Conservation (phyloP, 2,113 vertebrate species). For the Nesospiza acunhae region DNA sequence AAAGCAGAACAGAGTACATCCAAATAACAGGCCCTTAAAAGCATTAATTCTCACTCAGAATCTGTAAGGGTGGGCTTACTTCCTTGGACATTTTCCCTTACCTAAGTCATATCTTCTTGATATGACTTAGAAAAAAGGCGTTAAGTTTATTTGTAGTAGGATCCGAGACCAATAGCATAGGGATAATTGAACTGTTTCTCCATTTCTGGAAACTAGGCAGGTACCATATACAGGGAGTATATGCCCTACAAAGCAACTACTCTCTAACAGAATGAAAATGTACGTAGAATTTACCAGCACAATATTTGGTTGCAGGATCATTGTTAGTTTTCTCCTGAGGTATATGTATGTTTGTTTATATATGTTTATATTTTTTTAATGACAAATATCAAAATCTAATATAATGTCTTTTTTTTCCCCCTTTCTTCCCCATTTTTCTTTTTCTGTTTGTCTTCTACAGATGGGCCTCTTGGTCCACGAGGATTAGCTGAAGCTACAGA, state of each 20-base stretch:
- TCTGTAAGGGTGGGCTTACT: background rate
- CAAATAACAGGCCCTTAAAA: background rate
- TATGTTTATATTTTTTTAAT: background rate
- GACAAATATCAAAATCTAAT: constrained; percentile 7
- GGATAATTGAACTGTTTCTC: background rate
- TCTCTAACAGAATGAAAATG: background rate
- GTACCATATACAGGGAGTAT: background rate
- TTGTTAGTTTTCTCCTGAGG: background rate
- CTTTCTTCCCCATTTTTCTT: background rate
- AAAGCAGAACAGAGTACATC: background rate
- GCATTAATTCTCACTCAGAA: background rate
- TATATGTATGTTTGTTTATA: background rate
- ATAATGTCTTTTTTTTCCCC: background rate
- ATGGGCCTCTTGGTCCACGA: constrained; percentile 92
- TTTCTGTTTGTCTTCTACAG: constrained; percentile 62
- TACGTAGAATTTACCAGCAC: background rate
- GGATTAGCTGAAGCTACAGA: constrained; percentile 97
- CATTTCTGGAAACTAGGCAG: background rate
- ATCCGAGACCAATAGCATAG: background rate
- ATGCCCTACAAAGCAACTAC: background rate
- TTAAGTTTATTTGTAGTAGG: background rate
- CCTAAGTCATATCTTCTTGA: background rate
- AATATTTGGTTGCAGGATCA: background rate
- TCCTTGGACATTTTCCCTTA: background rate
- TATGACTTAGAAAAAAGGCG: background rate